Conservation (phyloP, 2,797 vertebrate genomes). For the Mormyrops boulengeri region DNA sequence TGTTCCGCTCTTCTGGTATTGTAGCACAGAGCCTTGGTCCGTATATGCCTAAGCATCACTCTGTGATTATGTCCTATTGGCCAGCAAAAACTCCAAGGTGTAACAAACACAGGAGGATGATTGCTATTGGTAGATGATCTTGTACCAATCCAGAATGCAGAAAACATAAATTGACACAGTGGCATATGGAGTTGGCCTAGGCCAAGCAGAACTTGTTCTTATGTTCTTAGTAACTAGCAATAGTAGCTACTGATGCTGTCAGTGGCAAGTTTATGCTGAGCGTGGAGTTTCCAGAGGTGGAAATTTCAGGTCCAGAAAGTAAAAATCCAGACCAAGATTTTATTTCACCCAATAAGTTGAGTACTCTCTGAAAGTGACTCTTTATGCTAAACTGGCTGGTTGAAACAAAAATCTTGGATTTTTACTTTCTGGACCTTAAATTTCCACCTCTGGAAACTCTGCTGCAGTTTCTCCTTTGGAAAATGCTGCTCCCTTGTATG, state of each 20-base stretch:
- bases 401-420: background rate
- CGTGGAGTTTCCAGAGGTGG: background rate
- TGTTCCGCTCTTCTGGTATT: background rate
- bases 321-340: background rate
- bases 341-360: background rate
- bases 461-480: background rate
- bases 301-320: background rate
- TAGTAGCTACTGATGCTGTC: background rate
- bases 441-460: background rate
- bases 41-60: background rate
- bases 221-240: background rate
- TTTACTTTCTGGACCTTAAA: background rate
- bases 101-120: background rate
- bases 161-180: background rate
- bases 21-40: background rate
- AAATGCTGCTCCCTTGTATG: background rate
- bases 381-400: background rate
- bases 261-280: background rate
- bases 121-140: background rate
- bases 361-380: background rate
- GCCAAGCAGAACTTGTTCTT: background rate
- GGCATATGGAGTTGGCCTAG: background rate
- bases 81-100: background rate
- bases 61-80: background rate
- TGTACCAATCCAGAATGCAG: background rate